A percentile compares a stretch with the other conserved stretches of the same genome.
Evolutionary conservation across 2,113 vertebrate genomes (phyloP).

Genomic region (Onychostoma macrolepis): DNA sequence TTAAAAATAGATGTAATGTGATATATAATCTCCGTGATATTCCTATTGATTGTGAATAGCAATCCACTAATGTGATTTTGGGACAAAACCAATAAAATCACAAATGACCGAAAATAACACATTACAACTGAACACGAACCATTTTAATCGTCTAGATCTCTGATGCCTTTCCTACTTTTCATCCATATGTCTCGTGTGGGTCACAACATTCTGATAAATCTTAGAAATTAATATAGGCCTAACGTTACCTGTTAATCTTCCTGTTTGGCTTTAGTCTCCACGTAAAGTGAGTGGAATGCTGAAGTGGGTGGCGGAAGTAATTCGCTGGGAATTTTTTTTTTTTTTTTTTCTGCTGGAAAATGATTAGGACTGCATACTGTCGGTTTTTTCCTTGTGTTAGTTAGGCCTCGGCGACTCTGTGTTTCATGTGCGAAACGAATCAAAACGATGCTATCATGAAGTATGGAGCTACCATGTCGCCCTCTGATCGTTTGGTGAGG

Average conservation of each 20-base stretch:
- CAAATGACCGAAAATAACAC: neutral
- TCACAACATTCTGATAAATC: neutral
- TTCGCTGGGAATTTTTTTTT: constrained; percentile 14
- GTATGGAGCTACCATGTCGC: constrained; percentile 68
- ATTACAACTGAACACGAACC: neutral
- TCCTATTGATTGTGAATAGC: neutral
- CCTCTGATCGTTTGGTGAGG: constrained; percentile 63
- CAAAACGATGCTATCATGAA: constrained; percentile 66
- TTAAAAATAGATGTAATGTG: neutral
- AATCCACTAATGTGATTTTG: neutral
- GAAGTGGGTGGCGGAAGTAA: constrained; percentile 28
- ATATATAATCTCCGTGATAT: neutral
- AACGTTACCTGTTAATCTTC: constrained; percentile 40
- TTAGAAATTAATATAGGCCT: neutral
- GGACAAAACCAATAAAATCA: neutral
- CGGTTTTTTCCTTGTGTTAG: neutral
- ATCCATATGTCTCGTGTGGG: neutral
- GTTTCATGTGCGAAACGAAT: constrained; percentile 50
- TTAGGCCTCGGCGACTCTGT: constrained; percentile 17
- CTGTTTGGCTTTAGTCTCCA: constrained; percentile 16
- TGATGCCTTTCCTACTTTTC: neutral
- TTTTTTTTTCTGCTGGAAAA: neutral
- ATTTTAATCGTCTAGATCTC: neutral
- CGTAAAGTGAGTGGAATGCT: constrained; percentile 36
- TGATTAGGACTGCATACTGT: constrained; percentile 26